Conservation (phyloP, 2,888 invertebrate species). For the Melanargia galathea region DNA sequence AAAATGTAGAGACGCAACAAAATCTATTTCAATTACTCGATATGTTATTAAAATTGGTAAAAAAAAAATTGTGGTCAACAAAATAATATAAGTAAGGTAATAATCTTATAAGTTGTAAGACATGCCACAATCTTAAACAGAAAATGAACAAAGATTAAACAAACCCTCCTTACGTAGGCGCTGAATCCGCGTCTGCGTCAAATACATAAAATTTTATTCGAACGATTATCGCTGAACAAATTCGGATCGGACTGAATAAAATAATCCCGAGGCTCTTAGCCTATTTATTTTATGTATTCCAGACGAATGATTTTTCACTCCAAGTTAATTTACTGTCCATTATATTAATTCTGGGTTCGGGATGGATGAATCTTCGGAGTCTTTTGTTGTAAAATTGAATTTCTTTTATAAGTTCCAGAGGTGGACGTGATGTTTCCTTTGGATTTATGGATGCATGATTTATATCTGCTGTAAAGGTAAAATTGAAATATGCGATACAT, state of each 20-base stretch:
- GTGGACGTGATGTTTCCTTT: not conserved
- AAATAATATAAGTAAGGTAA: no score
- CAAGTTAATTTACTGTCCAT: conserved; percentile 61
- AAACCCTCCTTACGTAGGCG: not conserved
- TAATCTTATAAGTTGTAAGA: no score
- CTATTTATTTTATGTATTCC: conserved; percentile 65
- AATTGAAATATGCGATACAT: not conserved
- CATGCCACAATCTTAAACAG: not conserved
- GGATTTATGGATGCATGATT: not conserved
- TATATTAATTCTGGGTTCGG: conserved; percentile 54
- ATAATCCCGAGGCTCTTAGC: conserved; percentile 40
- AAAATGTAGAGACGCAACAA: no score
- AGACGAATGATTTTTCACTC: conserved; percentile 47
- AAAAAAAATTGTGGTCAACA: not conserved
- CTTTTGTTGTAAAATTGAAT: conserved; percentile 58
- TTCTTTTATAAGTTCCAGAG: conserved; percentile 49
- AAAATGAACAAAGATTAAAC: not conserved
- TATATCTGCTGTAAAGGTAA: not conserved
- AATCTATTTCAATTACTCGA: no score
- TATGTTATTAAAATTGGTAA: no score
- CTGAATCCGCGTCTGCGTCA: conserved; percentile 9
- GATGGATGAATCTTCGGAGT: conserved; percentile 36
- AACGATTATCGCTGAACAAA: conserved; percentile 41
- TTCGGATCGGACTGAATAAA: conserved; percentile 47
- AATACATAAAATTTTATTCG: conserved; percentile 47